Conservation (phyloP, 35 echinoderm and acorn worm species). For the Stichopus chloronotus region DNA sequence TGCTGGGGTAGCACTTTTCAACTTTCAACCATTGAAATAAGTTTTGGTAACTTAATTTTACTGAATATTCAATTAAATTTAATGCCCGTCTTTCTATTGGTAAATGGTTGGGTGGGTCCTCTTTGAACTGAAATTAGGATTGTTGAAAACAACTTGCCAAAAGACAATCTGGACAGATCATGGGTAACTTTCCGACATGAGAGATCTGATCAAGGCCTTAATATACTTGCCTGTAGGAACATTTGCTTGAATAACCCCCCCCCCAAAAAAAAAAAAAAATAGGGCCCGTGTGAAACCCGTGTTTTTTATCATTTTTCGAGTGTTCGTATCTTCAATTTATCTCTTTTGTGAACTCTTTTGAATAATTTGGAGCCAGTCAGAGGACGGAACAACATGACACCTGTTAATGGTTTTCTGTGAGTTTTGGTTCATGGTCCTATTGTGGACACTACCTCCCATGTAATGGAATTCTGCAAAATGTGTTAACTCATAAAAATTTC, state of each 20-base stretch:
- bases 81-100: background rate
- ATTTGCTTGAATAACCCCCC: background rate
- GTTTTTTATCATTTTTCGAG: background rate
- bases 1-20: background rate
- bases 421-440: too few relatives aligned
- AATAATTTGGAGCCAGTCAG: too few relatives aligned
- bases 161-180: background rate
- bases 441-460: too few relatives aligned
- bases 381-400: too few relatives aligned
- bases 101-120: background rate
- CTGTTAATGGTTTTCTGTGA: too few relatives aligned
- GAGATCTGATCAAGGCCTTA: background rate
- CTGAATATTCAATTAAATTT: background rate
- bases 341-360: too few relatives aligned
- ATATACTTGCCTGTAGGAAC: background rate
- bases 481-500: too few relatives aligned
- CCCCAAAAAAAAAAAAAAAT: too few relatives aligned
- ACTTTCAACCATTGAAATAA: background rate
- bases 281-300: background rate
- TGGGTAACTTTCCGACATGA: slow-evolving; percentile 1
- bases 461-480: too few relatives aligned
- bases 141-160: background rate
- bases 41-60: background rate
- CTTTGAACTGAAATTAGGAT: background rate
- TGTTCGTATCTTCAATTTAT: background rate